phyloP scores from a whole-genome alignment of 1,140 invertebrate genomes.

The Drosophila burlai region DNA sequence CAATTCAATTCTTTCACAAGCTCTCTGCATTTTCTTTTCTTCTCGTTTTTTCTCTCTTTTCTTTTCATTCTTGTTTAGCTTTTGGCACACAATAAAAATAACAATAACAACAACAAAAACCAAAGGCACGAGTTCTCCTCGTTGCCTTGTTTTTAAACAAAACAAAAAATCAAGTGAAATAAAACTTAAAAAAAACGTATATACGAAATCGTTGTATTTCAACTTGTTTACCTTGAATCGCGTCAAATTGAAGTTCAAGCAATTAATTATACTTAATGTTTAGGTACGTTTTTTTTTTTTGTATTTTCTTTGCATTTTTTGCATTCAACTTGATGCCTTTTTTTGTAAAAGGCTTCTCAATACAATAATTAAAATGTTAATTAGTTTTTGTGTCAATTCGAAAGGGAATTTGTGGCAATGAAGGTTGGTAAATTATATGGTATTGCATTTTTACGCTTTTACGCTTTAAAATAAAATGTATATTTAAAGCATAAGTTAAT shows the following conservation, averaged over 20 bases:
- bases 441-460: too few relatives aligned
- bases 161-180: constrained; percentile 23
- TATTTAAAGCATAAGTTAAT: not conserved
- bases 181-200: constrained; percentile 38
- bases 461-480: not conserved
- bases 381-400: constrained; percentile 16
- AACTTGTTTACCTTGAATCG: constrained; percentile 69
- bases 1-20: constrained; percentile 27
- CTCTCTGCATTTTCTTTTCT: not conserved
- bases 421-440: constrained; percentile 3
- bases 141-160: constrained; percentile 68
- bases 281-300: constrained; percentile 40
- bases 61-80: constrained; percentile 29
- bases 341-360: constrained; percentile 32
- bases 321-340: constrained; percentile 15
- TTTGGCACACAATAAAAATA: constrained; percentile 48
- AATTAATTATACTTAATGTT: constrained; percentile 64
- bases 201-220: constrained; percentile 61
- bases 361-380: constrained; percentile 34
- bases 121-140: constrained; percentile 54
- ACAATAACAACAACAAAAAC: constrained; percentile 31
- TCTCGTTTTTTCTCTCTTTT: not conserved
- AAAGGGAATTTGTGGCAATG: constrained; percentile 18
- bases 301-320: constrained; percentile 23
- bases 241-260: constrained; percentile 68